These are phyloP conservation scores for Sphaerophoria taeniata DNA, from an alignment of 2,888 invertebrate genomes.

Conservation along the genomic window DNA sequence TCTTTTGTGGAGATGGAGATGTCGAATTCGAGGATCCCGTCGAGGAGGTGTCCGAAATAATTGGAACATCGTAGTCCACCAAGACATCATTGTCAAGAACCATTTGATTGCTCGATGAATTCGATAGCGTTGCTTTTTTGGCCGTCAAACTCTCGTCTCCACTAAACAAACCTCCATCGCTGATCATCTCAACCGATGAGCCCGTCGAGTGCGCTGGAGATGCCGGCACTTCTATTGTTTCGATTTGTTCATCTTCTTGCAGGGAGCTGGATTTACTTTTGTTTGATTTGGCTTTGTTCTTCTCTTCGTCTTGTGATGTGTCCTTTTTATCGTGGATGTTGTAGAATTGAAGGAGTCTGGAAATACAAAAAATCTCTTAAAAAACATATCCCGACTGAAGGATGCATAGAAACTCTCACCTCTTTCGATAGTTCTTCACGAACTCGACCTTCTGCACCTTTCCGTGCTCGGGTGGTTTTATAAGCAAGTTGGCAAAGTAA, in stretches of 20 bases:
- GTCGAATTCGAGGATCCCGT: constrained; percentile 78
- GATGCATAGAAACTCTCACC: constrained; percentile 81
- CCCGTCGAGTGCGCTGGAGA: constrained; percentile 75
- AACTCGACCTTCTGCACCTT: constrained; percentile 83
- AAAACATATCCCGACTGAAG: neutral
- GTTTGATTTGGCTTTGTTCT: constrained; percentile 77
- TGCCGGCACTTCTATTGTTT: constrained; percentile 59
- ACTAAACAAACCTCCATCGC: constrained; percentile 66
- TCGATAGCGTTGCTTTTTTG: constrained; percentile 15
- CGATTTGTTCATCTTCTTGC: constrained; percentile 75
- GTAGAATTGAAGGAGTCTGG: constrained; percentile 89
- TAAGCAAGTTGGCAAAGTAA: constrained; percentile 89
- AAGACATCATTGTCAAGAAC: constrained; percentile 79
- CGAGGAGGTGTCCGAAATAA: constrained; percentile 73
- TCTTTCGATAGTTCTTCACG: constrained; percentile 85
- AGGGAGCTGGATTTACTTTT: constrained; percentile 80
- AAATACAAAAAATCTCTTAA: constrained; percentile 66
- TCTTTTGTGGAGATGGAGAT: constrained; percentile 72
- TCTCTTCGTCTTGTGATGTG: constrained; percentile 79
- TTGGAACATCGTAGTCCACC: constrained; percentile 81
- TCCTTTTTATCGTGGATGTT: constrained; percentile 85
- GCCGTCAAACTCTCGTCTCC: constrained; percentile 33
- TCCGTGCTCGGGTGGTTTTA: constrained; percentile 85
- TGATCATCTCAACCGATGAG: constrained; percentile 75
- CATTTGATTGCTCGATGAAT: constrained; percentile 75